Conservation (phyloP, 2,113 vertebrate genomes). For the Edolisoma coerulescens region DNA sequence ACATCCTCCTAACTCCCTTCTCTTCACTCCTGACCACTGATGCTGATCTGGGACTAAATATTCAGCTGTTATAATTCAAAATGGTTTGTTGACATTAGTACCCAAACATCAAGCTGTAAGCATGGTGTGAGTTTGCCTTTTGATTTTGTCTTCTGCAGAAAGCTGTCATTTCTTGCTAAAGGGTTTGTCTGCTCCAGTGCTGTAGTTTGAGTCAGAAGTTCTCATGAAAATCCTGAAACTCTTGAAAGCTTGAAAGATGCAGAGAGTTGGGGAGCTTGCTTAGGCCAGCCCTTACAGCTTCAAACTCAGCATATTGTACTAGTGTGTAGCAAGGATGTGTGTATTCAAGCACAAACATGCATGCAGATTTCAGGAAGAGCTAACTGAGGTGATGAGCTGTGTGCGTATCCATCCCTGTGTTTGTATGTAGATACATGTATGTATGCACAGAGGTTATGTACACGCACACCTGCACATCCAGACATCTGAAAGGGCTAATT, state of each 20-base stretch:
- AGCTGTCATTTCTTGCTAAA: not conserved
- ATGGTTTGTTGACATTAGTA: not conserved
- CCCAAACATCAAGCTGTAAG: not conserved
- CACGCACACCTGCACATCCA: fast-evolving
- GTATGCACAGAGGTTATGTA: not conserved
- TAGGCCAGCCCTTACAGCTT: not conserved
- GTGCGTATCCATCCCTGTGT: not conserved
- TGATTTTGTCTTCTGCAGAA: not conserved
- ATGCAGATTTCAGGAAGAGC: not conserved
- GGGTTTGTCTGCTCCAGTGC: not conserved
- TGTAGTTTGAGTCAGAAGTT: not conserved
- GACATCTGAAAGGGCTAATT: not conserved
- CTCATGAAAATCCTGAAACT: not conserved
- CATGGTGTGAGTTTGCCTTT: not conserved
- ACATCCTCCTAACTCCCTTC: not conserved
- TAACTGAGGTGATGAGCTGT: not conserved
- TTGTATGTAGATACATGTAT: not conserved
- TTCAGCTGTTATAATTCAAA: not conserved
- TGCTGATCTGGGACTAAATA: not conserved
- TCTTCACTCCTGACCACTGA: not conserved
- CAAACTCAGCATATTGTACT: not conserved
- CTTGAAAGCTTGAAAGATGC: not conserved
- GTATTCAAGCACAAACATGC: not conserved
- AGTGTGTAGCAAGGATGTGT: not conserved
- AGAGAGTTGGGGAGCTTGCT: not conserved